Evolutionary conservation across 2,113 vertebrate species (phyloP).

Genomic region (Haemorhous mexicanus): DNA sequence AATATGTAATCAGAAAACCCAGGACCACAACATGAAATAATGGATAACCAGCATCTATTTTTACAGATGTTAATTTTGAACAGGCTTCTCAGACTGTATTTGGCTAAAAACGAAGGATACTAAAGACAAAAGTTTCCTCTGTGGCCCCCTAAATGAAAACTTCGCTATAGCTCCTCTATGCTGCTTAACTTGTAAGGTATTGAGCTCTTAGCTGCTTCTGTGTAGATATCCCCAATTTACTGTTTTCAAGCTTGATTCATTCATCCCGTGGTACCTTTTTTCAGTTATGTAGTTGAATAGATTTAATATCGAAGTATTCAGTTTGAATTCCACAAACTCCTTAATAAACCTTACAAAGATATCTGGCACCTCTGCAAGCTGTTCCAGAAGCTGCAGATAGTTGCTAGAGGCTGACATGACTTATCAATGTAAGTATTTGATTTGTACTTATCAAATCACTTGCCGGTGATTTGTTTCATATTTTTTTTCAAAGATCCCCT

Average conservation of each 20-base stretch:
- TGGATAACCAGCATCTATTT: not conserved
- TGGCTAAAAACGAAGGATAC: not conserved
- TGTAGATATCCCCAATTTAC: not conserved
- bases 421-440: not conserved
- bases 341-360: not conserved
- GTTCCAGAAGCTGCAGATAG: not conserved
- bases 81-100: not conserved
- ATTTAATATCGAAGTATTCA: not conserved
- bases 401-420: not conserved
- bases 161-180: not conserved
- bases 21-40: not conserved
- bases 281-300: not conserved
- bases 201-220: not conserved
- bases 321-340: not conserved
- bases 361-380: not conserved
- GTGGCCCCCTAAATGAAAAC: not conserved
- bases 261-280: not conserved
- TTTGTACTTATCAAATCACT: not conserved
- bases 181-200: not conserved
- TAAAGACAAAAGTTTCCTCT: not conserved
- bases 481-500: not conserved
- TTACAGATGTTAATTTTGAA: not conserved
- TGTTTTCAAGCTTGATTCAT: not conserved
- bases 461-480: fast-evolving
- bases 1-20: not conserved